Conservation (phyloP, 2,113 vertebrate genomes). For the Apteryx owenii region DNA sequence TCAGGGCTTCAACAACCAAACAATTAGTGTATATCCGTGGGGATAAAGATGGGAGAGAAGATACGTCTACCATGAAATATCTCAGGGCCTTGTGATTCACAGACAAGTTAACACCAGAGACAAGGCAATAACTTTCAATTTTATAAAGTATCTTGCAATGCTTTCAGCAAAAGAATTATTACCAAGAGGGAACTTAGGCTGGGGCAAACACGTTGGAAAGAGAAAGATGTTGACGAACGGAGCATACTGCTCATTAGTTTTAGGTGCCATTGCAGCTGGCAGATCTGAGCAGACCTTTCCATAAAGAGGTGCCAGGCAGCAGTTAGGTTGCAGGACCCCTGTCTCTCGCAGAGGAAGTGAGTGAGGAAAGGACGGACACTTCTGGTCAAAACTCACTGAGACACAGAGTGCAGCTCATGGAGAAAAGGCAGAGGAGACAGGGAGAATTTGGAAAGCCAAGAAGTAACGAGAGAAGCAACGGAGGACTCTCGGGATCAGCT, state of each 20-base stretch:
- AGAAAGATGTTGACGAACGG: neutral
- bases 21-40: constrained; percentile 4
- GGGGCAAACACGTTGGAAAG: neutral
- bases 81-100: neutral
- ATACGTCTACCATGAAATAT: neutral
- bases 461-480: neutral
- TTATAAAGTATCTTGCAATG: neutral
- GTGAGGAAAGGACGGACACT: neutral
- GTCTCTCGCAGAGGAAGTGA: neutral
- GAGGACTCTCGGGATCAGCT: neutral
- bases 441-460: neutral
- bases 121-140: neutral
- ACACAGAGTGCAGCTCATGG: neutral
- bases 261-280: neutral
- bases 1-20: neutral
- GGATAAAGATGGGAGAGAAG: constrained; percentile 35
- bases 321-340: neutral
- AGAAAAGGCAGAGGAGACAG: neutral
- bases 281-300: neutral
- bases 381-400: neutral
- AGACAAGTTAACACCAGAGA: neutral
- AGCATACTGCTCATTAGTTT: neutral
- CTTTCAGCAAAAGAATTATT: neutral
- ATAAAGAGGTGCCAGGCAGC: neutral
- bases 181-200: neutral